Conservation (phyloP, 2,888 invertebrate species). For the Xestia ashworthii region DNA sequence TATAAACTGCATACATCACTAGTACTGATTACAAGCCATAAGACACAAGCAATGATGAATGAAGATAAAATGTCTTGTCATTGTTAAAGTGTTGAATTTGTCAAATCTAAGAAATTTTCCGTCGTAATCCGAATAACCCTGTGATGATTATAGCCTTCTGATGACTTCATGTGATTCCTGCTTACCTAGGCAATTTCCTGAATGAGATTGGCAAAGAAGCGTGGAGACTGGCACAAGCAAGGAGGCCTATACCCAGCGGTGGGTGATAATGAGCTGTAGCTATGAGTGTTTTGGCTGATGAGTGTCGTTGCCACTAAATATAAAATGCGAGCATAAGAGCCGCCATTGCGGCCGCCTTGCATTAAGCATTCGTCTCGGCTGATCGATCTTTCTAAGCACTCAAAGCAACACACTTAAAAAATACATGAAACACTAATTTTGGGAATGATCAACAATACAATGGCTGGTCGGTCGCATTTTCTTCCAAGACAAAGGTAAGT, state of each 20-base stretch:
- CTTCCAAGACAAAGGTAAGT: neutral
- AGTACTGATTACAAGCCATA: constrained; percentile 21
- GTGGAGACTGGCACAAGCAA: neutral
- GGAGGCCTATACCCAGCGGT: neutral
- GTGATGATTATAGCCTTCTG: neutral
- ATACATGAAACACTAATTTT: neutral
- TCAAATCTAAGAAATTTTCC: neutral
- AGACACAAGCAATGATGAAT: constrained; percentile 25
- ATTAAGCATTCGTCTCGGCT: neutral
- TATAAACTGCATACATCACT: constrained; percentile 16
- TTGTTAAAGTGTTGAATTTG: neutral
- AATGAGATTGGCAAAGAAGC: neutral
- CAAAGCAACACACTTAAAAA: neutral
- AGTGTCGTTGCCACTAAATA: neutral
- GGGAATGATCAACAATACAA: neutral
- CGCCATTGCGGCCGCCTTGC: neutral
- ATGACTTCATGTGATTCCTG: constrained; percentile 1
- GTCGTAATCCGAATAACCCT: neutral
- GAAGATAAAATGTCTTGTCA: constrained; percentile 16
- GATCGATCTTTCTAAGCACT: neutral
- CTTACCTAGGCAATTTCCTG: neutral
- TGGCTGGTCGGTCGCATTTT: neutral
- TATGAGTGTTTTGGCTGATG: neutral
- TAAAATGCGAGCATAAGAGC: neutral
- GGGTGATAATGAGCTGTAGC: neutral